These are phyloP conservation scores for Bursaphelenchus okinawaensis DNA, from an alignment of 2,888 invertebrate species.

Conservation along the genomic window DNA sequence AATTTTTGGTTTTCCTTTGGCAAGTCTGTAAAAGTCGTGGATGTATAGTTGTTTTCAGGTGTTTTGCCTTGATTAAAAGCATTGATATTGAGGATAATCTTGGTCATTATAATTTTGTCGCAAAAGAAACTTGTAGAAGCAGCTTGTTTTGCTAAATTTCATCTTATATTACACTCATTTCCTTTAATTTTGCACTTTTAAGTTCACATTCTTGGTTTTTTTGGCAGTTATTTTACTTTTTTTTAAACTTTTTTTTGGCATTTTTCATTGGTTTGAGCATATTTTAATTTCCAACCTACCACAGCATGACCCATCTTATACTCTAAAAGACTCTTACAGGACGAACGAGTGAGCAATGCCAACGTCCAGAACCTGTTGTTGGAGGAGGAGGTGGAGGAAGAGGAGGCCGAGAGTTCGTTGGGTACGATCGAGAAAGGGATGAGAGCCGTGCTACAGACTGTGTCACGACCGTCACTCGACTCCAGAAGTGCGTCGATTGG, in stretches of 20 bases:
- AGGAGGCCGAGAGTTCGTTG: conserved; percentile 11
- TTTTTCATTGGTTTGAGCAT: conserved; percentile 10
- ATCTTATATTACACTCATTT: too few species aligned
- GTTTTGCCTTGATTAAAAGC: too few species aligned
- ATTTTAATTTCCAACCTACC: background rate
- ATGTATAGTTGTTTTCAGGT: too few species aligned
- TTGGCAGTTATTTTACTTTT: background rate
- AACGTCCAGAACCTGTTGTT: conserved; percentile 44
- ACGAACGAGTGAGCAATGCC: conserved; percentile 45
- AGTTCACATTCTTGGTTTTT: too few species aligned
- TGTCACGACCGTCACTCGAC: conserved; percentile 34
- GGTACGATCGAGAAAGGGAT: conserved; percentile 46
- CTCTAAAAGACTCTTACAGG: conserved; percentile 32
- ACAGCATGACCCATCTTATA: background rate
- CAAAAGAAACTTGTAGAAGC: too few species aligned
- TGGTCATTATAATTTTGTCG: too few species aligned
- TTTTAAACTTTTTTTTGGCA: conserved; percentile 5
- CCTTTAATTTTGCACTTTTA: too few species aligned
- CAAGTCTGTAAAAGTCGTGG: too few species aligned
- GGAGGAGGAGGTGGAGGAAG: conserved; percentile 33
- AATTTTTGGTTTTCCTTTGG: too few species aligned
- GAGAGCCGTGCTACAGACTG: conserved; percentile 49
- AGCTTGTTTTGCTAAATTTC: too few species aligned
- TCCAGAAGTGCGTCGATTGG: background rate
- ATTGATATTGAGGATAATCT: too few species aligned